Evolutionary conservation across 2,888 invertebrate species (phyloP), one percentile per base, ranked within the genome.

Genomic region (Caenorhabditis parvicauda): DNA sequence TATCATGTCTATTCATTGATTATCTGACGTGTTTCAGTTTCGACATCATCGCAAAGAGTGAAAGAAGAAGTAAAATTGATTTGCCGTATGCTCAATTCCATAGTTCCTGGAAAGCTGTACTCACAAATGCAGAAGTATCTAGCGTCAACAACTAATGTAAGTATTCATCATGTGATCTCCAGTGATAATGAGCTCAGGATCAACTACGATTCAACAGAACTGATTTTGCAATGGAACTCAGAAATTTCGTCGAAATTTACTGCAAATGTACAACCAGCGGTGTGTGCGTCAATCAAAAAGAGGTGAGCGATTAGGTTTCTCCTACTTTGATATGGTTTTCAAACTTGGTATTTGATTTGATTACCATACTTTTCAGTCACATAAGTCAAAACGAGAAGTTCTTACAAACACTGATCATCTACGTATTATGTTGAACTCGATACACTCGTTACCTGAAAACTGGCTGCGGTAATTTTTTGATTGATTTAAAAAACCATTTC

Each of bases 361-460:
- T 2, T 47, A 22, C 3, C n/a, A 24, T 19, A 24, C 6, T 32
- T 25, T 22, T 24, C 14, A 4, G 14, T n/a, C 12, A 41, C 22
- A 46, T 32, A 64, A 60, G 22, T 51, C 61, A 17, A 35, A 37
- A 39, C 50, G 54, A 24, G 56, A 81, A 61, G 76, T 82, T 12
- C 71, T 76, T 3, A 65, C 68, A 3, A 62, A 77, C 9, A 72
- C 67, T 43, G 83, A 83, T 45, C 76, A 71, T 35, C 70, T 83
- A 49, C 76, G 82, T 47, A 72, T 83, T 3, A 81, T 82, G 56
- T 73, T 84, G 12, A 82, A 83, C 39, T 81, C 77, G 1, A 28
- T 79, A 6, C 79, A 80, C 56, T 79, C 76, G 22, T 21, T 80
- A 24, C 75, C 76, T 0, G 57, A 62, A 1, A 53, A 64, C 6